Base-by-base conservation (phyloP, 2,888 invertebrate species). In the Phoronis australis region DNA sequence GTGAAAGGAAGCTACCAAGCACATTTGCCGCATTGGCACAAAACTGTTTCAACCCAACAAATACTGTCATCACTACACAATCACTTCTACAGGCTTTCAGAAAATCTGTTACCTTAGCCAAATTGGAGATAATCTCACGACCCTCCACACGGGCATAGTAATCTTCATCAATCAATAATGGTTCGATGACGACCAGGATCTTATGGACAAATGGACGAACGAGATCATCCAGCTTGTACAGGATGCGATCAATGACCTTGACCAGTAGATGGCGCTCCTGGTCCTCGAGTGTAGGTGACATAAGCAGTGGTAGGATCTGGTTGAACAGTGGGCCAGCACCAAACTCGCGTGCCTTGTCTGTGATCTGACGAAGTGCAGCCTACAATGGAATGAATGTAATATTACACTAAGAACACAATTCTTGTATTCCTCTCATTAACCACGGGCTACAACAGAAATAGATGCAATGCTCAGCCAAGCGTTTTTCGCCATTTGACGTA, bases 81-180 rank as follows among this genome's bases (percentile, higher is more conserved):
- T n/a, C n/a, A n/a, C n/a, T n/a, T n/a, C n/a, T n/a, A n/a, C n/a
- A n/a, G n/a, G n/a, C n/a, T n/a, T n/a, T n/a, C n/a, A n/a, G n/a
- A n/a, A n/a, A n/a, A n/a, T n/a, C n/a, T n/a, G n/a, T 47, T 53
- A 77, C 77, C 80, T 99, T 99, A 0, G 99, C 97, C 71, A 99
- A 81, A 79, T 99, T 99, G 0, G 95, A 96, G 71, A 99, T 99
- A 64, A 99, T 99, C 80, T 99, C 99, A 69, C 99, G 84, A 61
- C 97, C 99, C 79, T 99, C 99, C 6, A 99, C 99, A 75, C 99
- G 88, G 24, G 99, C 99, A 76, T 99, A 99, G 79, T 99, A 99
- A 79, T 99, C 99, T 83, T 99, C 99, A 77, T 99, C 99, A 74
- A 99, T 99, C 37, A 99, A 81, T 55, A 99, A 80, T 0, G 99